Base-by-base conservation (phyloP, 1,140 invertebrate genomes). In the Pseudachorutes palmiensis region DNA sequence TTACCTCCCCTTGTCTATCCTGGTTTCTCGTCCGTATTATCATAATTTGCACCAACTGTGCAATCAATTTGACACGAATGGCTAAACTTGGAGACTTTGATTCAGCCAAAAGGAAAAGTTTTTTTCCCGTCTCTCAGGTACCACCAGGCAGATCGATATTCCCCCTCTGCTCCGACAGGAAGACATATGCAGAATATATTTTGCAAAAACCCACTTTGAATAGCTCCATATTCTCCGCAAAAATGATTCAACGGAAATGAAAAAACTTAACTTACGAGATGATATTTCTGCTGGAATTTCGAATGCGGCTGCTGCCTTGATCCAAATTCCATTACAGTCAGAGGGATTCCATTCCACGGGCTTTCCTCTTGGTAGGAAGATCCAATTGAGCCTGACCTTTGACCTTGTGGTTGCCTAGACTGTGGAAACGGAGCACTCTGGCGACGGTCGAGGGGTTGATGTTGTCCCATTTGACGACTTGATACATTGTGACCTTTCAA, bases 301-400 rank as follows among this genome's bases (percentile, higher is more conserved):
- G 58, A 28, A 5, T 5, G 3, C 31, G 51, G 9, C 62, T 63
- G 67, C 29, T 61, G 29, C 16, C 41, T 30, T 36, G 58, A 63
- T 62, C 61, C 41, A 64, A 74, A 67, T 63, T 75, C 73, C 2
- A 70, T 32, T 12, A 73, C 72, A 1, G 71, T 69, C 30, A 74
- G 57, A n/a, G 74, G 74, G 32, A 74, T 74, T 60, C 57, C 12
- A 45, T 32, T 24, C 28, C 57, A 19, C 5, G 5, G 5, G 5
- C 1, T 3, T 24, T 30, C 41, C 19, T 60, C 32, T 55, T 55
- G 51, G 14, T 45, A 57, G 5, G 14, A 24, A n/a, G n/a, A n/a
- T 24, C 14, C 30, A 29, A 60, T 60, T 31, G 58, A 60, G 3
- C 26, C 26, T 29, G 58, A 60, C 3, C 58, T 26, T 24, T 60